phyloP scores from a whole-genome alignment of 2,888 invertebrate genomes.

The Nasonovia ribisnigri region DNA sequence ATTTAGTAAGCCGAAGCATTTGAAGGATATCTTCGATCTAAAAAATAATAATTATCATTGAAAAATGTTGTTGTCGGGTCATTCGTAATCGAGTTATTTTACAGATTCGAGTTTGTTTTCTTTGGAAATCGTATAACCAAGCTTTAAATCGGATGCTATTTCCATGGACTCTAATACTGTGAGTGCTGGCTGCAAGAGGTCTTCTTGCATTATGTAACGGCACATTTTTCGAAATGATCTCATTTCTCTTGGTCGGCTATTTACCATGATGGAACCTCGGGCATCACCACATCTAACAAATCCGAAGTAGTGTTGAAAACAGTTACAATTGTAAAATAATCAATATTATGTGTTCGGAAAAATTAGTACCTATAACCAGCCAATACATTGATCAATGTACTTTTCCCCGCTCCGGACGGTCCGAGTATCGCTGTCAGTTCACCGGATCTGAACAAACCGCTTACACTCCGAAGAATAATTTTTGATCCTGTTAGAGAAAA shows the following conservation, averaged over 20 bases:
- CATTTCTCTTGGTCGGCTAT: constrained; percentile 82
- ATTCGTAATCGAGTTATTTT: constrained; percentile 69
- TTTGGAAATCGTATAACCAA: constrained; percentile 77
- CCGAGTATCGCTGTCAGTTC: constrained; percentile 93
- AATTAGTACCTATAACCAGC: constrained; percentile 89
- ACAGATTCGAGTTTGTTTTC: constrained; percentile 81
- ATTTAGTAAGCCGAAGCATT: constrained; percentile 80
- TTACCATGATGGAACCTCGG: constrained; percentile 82
- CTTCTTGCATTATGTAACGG: constrained; percentile 96
- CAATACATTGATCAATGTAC: constrained; percentile 87
- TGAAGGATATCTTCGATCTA: constrained; percentile 90
- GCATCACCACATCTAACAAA: constrained; percentile 76
- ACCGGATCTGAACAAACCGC: constrained; percentile 87
- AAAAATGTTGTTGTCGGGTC: not conserved
- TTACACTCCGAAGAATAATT: constrained; percentile 83
- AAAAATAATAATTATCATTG: not conserved
- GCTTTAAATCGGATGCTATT: constrained; percentile 90
- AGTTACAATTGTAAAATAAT: not conserved
- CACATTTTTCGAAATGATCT: constrained; percentile 88
- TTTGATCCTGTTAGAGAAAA: constrained; percentile 76
- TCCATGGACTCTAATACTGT: constrained; percentile 90
- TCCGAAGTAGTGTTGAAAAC: not conserved
- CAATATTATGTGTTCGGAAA: not conserved
- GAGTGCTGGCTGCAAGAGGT: constrained; percentile 86
- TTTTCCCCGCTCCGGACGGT: constrained; percentile 93